phyloP scores from a whole-genome alignment of 2,797 vertebrate species.

The Tapera naevia region DNA sequence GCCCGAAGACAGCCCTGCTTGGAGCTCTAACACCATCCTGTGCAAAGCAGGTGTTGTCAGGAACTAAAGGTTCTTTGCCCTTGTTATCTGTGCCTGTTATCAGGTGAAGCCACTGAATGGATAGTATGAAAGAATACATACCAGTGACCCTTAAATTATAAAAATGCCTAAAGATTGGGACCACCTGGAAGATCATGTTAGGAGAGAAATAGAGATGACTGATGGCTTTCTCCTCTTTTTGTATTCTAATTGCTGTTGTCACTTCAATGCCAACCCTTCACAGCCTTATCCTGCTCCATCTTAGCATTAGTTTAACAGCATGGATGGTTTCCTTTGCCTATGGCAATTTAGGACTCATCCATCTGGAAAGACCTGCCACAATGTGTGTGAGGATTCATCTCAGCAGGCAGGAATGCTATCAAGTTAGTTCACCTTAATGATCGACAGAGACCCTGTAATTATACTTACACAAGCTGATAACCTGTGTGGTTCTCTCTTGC shows the following conservation, averaged over 20 bases:
- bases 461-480: neutral
- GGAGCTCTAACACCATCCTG: neutral
- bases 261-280: neutral
- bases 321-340: slow-evolving; percentile 35
- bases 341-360: slow-evolving; percentile 43
- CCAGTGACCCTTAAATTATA: slow-evolving; percentile 21
- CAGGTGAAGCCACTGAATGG: slow-evolving; percentile 1
- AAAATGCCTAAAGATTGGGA: slow-evolving; percentile 15
- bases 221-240: neutral
- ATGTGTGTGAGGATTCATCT: neutral
- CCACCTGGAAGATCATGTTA: slow-evolving; percentile 45
- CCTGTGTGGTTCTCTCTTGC: neutral
- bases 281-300: slow-evolving; percentile 41
- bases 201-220: neutral
- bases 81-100: slow-evolving; percentile 10
- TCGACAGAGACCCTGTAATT: slow-evolving; percentile 59
- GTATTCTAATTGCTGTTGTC: slow-evolving; percentile 21
- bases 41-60: slow-evolving; percentile 39
- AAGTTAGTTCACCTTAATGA: slow-evolving; percentile 21
- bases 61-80: neutral
- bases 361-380: slow-evolving; percentile 35
- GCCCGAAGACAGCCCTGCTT: neutral
- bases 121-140: neutral
- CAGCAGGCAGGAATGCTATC: slow-evolving; percentile 20
- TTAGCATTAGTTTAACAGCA: neutral